A percentile compares a stretch with the other conserved stretches of the same genome.
Conservation (phyloP, 2,113 vertebrate species). For the Phalacrocorax aristotelis region DNA sequence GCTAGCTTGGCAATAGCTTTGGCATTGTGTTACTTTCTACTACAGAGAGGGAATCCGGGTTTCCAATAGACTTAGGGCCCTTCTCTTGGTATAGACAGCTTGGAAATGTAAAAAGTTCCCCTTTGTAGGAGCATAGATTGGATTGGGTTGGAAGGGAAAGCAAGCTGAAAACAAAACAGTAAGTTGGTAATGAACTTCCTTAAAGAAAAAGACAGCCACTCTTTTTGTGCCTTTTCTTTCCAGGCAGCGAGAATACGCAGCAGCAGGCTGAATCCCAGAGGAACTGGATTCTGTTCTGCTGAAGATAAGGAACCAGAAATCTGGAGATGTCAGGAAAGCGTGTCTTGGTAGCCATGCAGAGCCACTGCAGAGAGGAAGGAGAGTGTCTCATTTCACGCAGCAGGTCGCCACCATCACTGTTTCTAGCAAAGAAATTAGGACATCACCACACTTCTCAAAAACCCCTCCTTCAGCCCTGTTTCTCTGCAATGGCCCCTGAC, state of each 20-base stretch:
- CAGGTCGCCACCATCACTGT: background rate
- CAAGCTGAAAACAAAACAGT: background rate
- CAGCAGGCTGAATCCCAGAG: background rate
- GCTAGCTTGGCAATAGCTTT: background rate
- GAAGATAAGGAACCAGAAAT: background rate
- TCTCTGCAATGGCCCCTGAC: background rate
- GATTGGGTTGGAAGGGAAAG: background rate
- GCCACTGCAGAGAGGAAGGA: background rate
- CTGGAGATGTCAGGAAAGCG: accelerated
- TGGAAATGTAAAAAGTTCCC: background rate
- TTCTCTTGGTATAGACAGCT: background rate
- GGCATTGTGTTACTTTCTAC: background rate
- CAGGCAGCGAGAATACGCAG: background rate
- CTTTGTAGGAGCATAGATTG: background rate
- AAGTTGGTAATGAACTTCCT: background rate
- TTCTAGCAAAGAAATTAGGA: background rate
- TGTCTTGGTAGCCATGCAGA: background rate
- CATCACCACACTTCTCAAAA: background rate
- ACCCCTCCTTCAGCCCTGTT: accelerated
- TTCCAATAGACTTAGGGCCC: background rate
- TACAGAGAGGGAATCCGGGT: accelerated
- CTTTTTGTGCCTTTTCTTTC: background rate
- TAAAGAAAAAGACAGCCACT: background rate
- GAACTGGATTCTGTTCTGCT: background rate
- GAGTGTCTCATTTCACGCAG: background rate